These are phyloP conservation scores for Gallirallus australis DNA, from an alignment of 2,797 vertebrate genomes.

Conservation along the genomic window DNA sequence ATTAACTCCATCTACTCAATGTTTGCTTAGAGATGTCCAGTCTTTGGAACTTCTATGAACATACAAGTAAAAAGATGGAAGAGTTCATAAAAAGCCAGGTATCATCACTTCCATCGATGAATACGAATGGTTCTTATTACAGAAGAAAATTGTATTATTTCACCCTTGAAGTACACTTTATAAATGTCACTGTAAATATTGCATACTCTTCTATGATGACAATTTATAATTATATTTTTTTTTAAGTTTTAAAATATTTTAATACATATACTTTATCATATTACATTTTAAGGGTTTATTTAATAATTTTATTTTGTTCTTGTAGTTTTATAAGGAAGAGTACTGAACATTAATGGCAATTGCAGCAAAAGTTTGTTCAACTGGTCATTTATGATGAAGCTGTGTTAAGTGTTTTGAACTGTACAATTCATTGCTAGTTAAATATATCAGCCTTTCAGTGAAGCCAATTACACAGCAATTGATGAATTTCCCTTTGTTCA, in stretches of 20 bases:
- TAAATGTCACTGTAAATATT: neutral
- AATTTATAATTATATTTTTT: neutral
- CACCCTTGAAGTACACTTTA: neutral
- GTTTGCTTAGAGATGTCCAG: neutral
- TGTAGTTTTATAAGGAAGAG: neutral
- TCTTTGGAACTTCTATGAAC: neutral
- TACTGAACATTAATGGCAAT: neutral
- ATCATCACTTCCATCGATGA: neutral
- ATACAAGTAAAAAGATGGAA: neutral
- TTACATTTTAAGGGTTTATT: neutral
- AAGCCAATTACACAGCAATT: constrained; percentile 63
- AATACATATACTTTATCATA: neutral
- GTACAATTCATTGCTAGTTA: constrained; percentile 36
- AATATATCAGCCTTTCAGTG: constrained; percentile 40
- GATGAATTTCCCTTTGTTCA: constrained; percentile 40
- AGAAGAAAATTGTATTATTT: neutral
- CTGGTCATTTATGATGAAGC: constrained; percentile 3
- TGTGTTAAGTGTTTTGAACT: constrained; percentile 37
- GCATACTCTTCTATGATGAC: neutral
- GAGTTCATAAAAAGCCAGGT: neutral
- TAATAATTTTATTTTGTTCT: neutral
- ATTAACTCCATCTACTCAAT: neutral
- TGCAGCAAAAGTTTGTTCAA: neutral
- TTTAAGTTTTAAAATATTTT: neutral
- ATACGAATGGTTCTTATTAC: neutral